Evolutionary conservation across 2,113 vertebrate genomes (phyloP).

Genomic region (Formicarius rufipectus): DNA sequence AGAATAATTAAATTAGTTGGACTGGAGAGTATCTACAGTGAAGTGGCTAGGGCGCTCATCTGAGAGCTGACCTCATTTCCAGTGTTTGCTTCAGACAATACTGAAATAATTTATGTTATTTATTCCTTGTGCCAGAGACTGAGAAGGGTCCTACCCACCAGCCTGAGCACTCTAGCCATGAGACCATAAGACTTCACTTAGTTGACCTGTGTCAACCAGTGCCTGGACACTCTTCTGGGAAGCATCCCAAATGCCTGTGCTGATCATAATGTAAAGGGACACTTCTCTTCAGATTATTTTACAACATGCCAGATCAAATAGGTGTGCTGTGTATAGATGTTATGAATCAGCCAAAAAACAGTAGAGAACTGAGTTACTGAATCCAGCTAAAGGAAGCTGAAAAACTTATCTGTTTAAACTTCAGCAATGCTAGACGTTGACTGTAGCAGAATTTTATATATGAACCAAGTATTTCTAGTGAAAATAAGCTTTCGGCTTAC

Average conservation of each 20-base stretch:
- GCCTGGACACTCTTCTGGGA: neutral
- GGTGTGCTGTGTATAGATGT: fast-evolving
- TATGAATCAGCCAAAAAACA: neutral
- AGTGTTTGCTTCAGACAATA: neutral
- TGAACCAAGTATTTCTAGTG: neutral
- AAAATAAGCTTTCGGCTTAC: neutral
- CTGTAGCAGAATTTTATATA: neutral
- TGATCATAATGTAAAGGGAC: neutral
- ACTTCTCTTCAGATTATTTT: neutral
- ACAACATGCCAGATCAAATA: fast-evolving
- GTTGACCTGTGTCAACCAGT: neutral
- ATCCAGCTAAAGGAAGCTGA: neutral
- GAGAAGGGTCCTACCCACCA: neutral
- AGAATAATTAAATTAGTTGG: neutral
- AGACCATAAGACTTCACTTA: fast-evolving
- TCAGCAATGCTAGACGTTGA: neutral
- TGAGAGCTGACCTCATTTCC: neutral
- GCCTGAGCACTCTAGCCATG: fast-evolving
- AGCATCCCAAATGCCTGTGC: neutral
- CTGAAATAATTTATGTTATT: neutral
- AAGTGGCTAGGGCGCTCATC: neutral
- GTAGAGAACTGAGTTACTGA: neutral
- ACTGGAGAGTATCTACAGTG: neutral
- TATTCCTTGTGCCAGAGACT: neutral
- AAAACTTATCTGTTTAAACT: neutral